Base-by-base conservation (phyloP, 2,113 vertebrate genomes). In the Setophaga coronata region DNA sequence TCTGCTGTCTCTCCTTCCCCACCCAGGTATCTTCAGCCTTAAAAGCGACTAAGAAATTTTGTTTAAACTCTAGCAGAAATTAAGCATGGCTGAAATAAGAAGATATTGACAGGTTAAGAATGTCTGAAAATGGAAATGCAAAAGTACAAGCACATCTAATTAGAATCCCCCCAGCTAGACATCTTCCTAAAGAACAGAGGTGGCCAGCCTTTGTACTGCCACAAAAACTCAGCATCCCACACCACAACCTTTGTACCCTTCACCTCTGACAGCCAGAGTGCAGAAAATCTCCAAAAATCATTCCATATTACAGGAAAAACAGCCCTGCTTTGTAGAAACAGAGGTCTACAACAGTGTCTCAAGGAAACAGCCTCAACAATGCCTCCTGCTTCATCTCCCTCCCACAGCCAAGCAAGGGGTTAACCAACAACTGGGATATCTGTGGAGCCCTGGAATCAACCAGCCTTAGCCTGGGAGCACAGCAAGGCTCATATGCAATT, bases 21-120 rank as follows among this genome's bases (percentile, higher is more conserved):
- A 76, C 50, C 82, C 76, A 65, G 76, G 8, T 60, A 80, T 86
- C 88, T 61, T 33, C 74, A 83, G 88, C 76, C 43, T 90, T 94
- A 88, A 53, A 93, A 86, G 38, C 2, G 1, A 73, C 74, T 31
- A 69, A 40, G 62, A 70, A 83, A 90, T 90, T 74, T 85, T 95
- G 85, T 87, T 80, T 96, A 85, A 93, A 73, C 72, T 78, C 82
- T 51, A 77, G 85, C 60, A 87, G 67, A 94, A 60, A 93, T 88
- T 90, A 96, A 94, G 74, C 40, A 51, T 0, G 23, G 53, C 36
- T 38, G 23, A 90, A 90, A 47, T 25, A 93, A 90, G 74, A 86
- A 91, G 93, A 95, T 73, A 95, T 70, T 77, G 87, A 93, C 79
- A 80, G 82, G 85, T 82, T 90, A 85, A 82, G 85, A 58, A 92